Evolutionary conservation across 2,113 vertebrate genomes (phyloP), one percentile per base, ranked within the genome.

Genomic region (Halichoerus grypus): DNA sequence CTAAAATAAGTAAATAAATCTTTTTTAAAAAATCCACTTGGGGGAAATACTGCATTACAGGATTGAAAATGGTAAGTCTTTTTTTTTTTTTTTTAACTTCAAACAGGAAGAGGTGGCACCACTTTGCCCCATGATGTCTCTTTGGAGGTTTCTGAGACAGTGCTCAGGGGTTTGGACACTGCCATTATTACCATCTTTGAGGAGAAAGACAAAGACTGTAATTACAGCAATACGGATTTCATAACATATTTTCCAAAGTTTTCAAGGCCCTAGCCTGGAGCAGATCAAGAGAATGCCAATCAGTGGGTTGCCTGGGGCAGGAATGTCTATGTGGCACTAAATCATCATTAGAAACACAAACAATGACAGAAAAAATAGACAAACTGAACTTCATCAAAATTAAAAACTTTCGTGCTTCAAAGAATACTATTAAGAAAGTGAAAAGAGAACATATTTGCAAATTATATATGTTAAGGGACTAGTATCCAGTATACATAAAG

Each of bases 391-490:
- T 94, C 11, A 36, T 65, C 22, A 79, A 94, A 72, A 57, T 85
- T 12, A 22, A 85, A 90, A 94, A 28, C 2, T 67, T 67, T 18
- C 39, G 8, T 55, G 13, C 7, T 33, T 94, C 53, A 18, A 91
- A 96, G 57, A 33, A 91, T 36, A n/a, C 19, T 74, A 36, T 87
- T 9, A 55, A 65, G 13, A 94, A 93, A 59, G 7, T 67, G 57
- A 87, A 88, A 95, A 91, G 61, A 82, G 49, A 76, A 86, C 67
- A 4, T 36, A 87, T 67, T 94, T 76, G 39, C 18, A 51, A 76
- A 59, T 57, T 46, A 33, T 12, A 7, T 14, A 12, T 61, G n/a
- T n/a, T 77, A 88, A 95, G 51, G 51, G 42, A 67, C 28, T 67
- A 53, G 59, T 63, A 33, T 55, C 19, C 53, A 63, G 79, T 94